These are phyloP conservation scores for Batillaria attramentaria DNA, from an alignment of 1,140 invertebrate species.

Conservation along the genomic window DNA sequence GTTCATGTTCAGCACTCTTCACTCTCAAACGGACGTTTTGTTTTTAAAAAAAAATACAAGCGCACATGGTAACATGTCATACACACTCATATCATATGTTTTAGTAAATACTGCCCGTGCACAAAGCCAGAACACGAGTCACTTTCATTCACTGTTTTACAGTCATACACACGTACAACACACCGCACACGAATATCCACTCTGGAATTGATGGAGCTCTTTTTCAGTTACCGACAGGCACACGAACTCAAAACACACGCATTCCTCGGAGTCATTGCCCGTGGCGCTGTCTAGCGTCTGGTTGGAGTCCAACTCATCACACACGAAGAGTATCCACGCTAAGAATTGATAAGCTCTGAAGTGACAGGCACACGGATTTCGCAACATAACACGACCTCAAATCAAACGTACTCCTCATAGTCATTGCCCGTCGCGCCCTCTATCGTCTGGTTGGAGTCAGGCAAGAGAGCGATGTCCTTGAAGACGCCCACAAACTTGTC, in stretches of 20 bases:
- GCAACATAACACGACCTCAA: neutral
- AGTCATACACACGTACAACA: too few species aligned
- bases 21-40: too few species aligned
- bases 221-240: neutral
- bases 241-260: neutral
- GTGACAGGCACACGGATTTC: neutral
- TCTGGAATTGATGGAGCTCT: too few species aligned
- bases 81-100: too few species aligned
- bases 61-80: too few species aligned
- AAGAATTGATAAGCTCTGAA: neutral
- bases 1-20: too few species aligned
- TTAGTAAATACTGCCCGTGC: too few species aligned
- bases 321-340: neutral
- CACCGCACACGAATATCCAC: too few species aligned
- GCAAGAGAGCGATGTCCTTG: conserved; percentile 95
- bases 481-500: conserved; percentile 95
- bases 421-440: conserved; percentile 40
- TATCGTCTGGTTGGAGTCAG: conserved; percentile 70
- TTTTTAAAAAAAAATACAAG: too few species aligned
- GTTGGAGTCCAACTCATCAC: too few species aligned
- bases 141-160: too few species aligned
- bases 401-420: conserved; percentile 55
- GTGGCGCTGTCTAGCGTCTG: neutral
- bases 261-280: neutral
- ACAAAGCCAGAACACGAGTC: too few species aligned